Percentiles rank a stretch among this genome's conserved stretches.
Conservation (phyloP, 2,113 vertebrate species). For the Pelvicachromis taeniatus region DNA sequence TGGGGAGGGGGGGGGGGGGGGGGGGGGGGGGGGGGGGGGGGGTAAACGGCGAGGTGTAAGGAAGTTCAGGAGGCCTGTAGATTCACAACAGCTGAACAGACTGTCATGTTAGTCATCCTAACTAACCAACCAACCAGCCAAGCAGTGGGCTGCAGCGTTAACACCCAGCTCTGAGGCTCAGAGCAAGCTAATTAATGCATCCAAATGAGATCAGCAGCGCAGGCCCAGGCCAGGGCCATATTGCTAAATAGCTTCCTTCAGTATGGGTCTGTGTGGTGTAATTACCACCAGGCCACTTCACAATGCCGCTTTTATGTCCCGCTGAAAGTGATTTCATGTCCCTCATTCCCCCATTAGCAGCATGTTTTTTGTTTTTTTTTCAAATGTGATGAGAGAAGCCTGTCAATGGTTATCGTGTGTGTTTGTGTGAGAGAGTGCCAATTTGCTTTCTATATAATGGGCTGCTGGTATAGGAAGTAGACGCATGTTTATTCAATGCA, state of each 20-base stretch:
- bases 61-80: constrained; percentile 57
- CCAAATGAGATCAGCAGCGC: constrained; percentile 95
- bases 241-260: constrained; percentile 86
- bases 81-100: constrained; percentile 78
- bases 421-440: constrained; percentile 37
- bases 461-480: background rate
- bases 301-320: constrained; percentile 86
- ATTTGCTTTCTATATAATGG: constrained; percentile 32
- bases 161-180: constrained; percentile 81
- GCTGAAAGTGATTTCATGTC: constrained; percentile 92
- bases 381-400: constrained; percentile 40
- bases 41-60: constrained; percentile 25
- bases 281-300: constrained; percentile 84
- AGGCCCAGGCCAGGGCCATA: constrained; percentile 87
- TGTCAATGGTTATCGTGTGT: constrained; percentile 44
- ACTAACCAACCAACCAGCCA: constrained; percentile 56
- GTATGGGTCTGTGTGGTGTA: constrained; percentile 83
- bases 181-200: constrained; percentile 93
- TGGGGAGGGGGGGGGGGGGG: no score
- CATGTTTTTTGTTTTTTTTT: background rate
- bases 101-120: constrained; percentile 83
- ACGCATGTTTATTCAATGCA: background rate
- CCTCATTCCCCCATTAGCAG: constrained; percentile 57
- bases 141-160: constrained; percentile 80
- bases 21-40: background rate